A percentile compares a stretch with the other conserved stretches of the same genome.
Evolutionary conservation across 2,113 vertebrate species (phyloP).

Genomic region (Cichladusa arquata): DNA sequence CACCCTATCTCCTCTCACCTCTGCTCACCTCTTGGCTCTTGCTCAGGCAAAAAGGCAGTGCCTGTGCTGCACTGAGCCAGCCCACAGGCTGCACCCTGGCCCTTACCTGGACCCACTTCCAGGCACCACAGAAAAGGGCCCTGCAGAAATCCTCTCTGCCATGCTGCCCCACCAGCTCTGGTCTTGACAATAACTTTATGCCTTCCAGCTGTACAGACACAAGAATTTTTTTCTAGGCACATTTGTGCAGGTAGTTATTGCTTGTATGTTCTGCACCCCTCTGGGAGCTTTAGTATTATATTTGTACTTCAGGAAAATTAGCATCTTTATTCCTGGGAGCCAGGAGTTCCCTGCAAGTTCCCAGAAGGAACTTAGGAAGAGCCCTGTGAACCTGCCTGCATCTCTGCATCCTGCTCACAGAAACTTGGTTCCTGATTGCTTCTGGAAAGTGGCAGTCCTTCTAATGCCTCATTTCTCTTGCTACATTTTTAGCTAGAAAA

Average conservation of each 20-base stretch:
- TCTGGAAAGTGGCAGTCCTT: not conserved
- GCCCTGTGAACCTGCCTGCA: not conserved
- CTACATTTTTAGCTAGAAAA: not conserved
- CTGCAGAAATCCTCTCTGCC: not conserved
- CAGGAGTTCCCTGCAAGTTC: not conserved
- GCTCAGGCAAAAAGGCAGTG: not conserved
- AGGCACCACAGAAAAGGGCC: rapidly evolving
- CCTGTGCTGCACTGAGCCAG: not conserved
- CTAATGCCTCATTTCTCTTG: not conserved
- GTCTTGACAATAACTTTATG: not conserved
- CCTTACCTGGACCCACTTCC: not conserved
- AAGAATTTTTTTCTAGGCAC: not conserved
- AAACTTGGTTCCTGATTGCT: not conserved
- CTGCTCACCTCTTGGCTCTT: not conserved
- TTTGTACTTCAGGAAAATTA: not conserved
- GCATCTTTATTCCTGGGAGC: not conserved
- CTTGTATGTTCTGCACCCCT: not conserved
- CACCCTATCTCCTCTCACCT: not conserved
- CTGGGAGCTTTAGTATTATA: not conserved
- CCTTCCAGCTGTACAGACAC: not conserved
- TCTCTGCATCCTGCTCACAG: not conserved
- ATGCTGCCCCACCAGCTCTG: rapidly evolving
- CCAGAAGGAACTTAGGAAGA: not conserved
- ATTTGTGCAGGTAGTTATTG: not conserved
- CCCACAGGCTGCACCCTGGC: not conserved